Evolutionary conservation across 2,113 vertebrate species (phyloP).

Genomic region (Indicator indicator): DNA sequence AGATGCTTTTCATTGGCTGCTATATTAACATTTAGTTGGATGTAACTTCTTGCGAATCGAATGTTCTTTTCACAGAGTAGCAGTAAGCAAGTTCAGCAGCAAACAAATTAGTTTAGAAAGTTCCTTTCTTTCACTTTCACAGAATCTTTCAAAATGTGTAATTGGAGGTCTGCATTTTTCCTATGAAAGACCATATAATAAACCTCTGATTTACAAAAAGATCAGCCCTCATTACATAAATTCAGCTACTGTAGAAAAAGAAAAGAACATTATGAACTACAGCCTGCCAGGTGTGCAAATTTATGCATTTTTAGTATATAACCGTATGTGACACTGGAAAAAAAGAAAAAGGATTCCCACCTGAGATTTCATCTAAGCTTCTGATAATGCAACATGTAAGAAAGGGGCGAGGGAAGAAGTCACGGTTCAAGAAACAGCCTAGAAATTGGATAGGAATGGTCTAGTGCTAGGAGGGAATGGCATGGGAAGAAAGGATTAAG

Average conservation of each 20-base stretch:
- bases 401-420: not conserved
- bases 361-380: not conserved
- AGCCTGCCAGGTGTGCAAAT: constrained; percentile 9
- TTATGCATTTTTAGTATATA: not conserved
- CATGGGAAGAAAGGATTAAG: constrained; percentile 48
- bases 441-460: constrained; percentile 22
- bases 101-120: constrained; percentile 15
- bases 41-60: not conserved
- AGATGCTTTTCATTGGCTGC: not conserved
- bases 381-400: not conserved
- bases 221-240: not conserved
- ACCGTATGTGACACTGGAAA: not conserved
- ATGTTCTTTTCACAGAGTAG: not conserved
- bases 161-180: not conserved
- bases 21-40: not conserved
- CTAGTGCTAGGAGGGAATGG: constrained; percentile 36
- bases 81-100: not conserved
- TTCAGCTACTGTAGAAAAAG: constrained; percentile 11
- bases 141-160: not conserved
- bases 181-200: not conserved
- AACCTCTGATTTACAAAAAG: constrained; percentile 25
- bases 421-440: constrained; percentile 31
- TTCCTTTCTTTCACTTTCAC: constrained; percentile 3
- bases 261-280: constrained; percentile 11
- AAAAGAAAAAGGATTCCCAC: not conserved